Conservation (phyloP, 2,113 vertebrate species). For the Silurus meridionalis region DNA sequence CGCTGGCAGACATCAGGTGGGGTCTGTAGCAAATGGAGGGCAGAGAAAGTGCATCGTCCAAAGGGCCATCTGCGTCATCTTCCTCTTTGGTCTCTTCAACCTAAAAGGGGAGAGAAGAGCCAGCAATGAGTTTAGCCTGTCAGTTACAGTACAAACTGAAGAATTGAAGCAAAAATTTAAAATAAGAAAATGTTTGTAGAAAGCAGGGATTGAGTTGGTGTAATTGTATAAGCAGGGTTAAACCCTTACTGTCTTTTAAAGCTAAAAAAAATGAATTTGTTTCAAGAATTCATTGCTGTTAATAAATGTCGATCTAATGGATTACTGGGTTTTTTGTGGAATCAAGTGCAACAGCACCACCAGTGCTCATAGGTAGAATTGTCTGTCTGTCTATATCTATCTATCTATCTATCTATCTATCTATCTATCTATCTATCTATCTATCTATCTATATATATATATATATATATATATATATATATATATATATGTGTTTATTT, state of each 20-base stretch:
- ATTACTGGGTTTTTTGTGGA: background rate
- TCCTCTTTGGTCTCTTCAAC: constrained; percentile 56
- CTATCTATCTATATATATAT: too few species aligned
- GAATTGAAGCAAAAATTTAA: background rate
- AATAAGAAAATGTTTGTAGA: background rate
- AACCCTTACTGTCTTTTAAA: background rate
- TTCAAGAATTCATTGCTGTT: background rate
- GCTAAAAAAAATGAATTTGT: background rate
- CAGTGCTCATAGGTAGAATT: background rate
- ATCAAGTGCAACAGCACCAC: constrained; percentile 20
- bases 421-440: too few species aligned
- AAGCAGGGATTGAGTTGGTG: background rate
- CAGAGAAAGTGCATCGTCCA: constrained; percentile 54
- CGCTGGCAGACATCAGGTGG: constrained; percentile 54
- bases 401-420: too few species aligned
- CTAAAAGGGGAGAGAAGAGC: constrained; percentile 14
- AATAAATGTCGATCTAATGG: background rate
- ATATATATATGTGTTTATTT: too few species aligned
- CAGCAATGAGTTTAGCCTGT: background rate
- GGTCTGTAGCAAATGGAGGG: constrained; percentile 61
- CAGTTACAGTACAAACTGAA: background rate
- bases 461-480: too few species aligned
- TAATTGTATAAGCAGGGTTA: too few species aligned
- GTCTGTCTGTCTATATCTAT: too few species aligned
- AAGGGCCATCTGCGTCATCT: constrained; percentile 30